Percentiles rank a stretch among this genome's conserved stretches.
Evolutionary conservation across 2,888 invertebrate genomes (phyloP).

Genomic region (Aquatica leii): DNA sequence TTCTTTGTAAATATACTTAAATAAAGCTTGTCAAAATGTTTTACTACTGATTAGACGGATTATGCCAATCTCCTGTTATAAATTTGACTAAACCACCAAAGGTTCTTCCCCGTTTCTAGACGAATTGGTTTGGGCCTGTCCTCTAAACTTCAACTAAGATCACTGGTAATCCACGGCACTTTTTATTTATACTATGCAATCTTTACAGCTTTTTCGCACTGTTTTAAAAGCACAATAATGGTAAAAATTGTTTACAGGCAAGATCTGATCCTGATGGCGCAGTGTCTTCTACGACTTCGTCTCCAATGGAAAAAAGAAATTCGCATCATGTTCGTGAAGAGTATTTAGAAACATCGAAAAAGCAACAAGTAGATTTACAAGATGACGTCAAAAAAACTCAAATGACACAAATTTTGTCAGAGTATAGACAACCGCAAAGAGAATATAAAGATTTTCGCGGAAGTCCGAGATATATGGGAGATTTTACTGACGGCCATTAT

Average conservation of each 20-base stretch:
- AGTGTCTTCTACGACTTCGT: constrained; percentile 67
- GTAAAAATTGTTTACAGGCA: constrained; percentile 55
- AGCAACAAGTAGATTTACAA: constrained; percentile 46
- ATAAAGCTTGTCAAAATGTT: no score
- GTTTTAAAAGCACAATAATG: background rate
- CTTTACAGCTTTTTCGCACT: background rate
- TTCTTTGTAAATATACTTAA: no score
- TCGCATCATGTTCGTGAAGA: constrained; percentile 1
- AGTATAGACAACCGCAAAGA: constrained; percentile 64
- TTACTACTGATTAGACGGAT: no score
- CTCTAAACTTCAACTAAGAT: constrained; percentile 9
- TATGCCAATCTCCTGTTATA: no score
- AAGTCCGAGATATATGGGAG: constrained; percentile 48
- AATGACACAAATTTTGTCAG: constrained; percentile 66
- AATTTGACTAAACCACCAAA: background rate
- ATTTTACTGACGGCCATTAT: constrained; percentile 43
- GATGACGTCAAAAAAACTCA: constrained; percentile 61
- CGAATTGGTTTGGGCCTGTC: constrained; percentile 4
- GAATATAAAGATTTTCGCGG: constrained; percentile 64
- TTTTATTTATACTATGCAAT: background rate
- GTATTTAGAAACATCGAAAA: constrained; percentile 10
- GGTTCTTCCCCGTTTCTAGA: background rate
- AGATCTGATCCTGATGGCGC: constrained; percentile 80
- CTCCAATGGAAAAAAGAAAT: constrained; percentile 55
- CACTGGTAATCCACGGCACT: constrained; percentile 7